These are phyloP conservation scores for Thumatha senex DNA, from an alignment of 2,888 invertebrate species.

Conservation along the genomic window DNA sequence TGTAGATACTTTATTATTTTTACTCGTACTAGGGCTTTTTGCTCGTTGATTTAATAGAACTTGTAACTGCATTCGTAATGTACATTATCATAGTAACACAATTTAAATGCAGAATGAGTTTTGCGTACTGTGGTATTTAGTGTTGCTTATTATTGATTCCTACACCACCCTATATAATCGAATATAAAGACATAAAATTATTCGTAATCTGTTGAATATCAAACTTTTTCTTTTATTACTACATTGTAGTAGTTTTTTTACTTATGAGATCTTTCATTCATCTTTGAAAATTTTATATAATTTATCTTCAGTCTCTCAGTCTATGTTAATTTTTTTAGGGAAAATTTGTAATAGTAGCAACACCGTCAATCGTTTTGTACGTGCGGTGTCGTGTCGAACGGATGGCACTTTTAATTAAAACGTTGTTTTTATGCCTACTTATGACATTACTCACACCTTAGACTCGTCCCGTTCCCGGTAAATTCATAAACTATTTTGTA, in stretches of 20 bases:
- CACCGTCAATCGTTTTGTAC: not conserved
- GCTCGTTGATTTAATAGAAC: constrained; percentile 25
- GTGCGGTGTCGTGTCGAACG: constrained; percentile 30
- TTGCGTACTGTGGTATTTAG: constrained; percentile 44
- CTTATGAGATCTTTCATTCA: too few relatives aligned
- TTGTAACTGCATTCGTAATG: constrained; percentile 22
- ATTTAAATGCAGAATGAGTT: constrained; percentile 52
- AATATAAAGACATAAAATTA: too few relatives aligned
- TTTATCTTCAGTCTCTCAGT: too few relatives aligned
- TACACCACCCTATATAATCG: too few relatives aligned
- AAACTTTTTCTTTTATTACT: too few relatives aligned
- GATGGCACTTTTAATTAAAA: constrained; percentile 61
- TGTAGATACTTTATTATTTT: too few relatives aligned
- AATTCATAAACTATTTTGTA: constrained; percentile 62
- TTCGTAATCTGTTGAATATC: too few relatives aligned
- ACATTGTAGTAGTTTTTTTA: too few relatives aligned
- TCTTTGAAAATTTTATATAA: too few relatives aligned
- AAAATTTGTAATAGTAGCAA: not conserved
- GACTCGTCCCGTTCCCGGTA: constrained; percentile 46
- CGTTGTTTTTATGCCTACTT: constrained; percentile 63
- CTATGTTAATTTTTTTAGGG: not conserved
- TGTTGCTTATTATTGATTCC: too few relatives aligned
- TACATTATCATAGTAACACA: constrained; percentile 32
- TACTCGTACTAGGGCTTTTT: constrained; percentile 25
- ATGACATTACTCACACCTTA: constrained; percentile 74